These are phyloP conservation scores for Anguilla rostrata DNA, from an alignment of 2,113 vertebrate genomes.

Conservation along the genomic window DNA sequence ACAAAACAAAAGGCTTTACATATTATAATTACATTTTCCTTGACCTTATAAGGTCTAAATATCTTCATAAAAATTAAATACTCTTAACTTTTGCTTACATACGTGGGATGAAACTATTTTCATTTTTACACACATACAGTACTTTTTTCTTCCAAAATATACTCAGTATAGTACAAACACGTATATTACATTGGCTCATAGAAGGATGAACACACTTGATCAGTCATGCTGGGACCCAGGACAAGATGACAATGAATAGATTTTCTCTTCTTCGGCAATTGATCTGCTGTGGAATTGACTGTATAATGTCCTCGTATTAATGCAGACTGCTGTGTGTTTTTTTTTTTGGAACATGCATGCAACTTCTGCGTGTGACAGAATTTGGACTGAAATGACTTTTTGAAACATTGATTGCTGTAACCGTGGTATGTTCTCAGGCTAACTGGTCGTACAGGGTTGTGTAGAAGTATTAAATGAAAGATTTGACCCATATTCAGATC, in stretches of 20 bases:
- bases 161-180: conserved; percentile 29
- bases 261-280: background rate
- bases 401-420: background rate
- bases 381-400: too few species aligned
- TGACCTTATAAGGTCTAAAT: conserved; percentile 30
- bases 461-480: background rate
- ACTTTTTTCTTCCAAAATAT: conserved; percentile 34
- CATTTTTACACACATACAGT: conserved; percentile 39
- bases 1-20: conserved; percentile 52
- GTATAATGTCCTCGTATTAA: background rate
- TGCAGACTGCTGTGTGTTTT: background rate
- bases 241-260: background rate
- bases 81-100: conserved; percentile 48
- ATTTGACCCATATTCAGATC: background rate
- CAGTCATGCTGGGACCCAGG: background rate
- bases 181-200: conserved; percentile 36
- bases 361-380: background rate
- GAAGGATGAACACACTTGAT: conserved; percentile 7
- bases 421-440: background rate
- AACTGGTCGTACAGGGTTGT: background rate
- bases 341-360: background rate
- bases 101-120: conserved; percentile 51
- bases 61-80: conserved; percentile 61
- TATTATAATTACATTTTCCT: conserved; percentile 55
- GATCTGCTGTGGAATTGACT: background rate